Percentiles rank a stretch among this genome's conserved stretches.
Conservation (phyloP, 2,113 vertebrate genomes). For the Hydrochoerus hydrochaeris region DNA sequence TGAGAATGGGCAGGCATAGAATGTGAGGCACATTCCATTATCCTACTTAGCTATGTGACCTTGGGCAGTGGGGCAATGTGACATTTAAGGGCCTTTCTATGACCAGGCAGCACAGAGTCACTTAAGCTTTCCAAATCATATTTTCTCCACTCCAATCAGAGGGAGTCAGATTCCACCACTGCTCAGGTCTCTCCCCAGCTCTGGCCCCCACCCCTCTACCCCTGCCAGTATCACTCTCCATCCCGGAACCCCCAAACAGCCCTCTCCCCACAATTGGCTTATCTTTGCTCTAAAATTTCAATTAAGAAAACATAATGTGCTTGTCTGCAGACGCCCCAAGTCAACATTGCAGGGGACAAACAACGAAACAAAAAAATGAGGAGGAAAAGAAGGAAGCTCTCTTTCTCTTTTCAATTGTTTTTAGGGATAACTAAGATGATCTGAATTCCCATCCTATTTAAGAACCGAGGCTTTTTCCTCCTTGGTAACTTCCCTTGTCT, state of each 20-base stretch:
- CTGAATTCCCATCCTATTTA: background rate
- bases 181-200: background rate
- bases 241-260: background rate
- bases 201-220: background rate
- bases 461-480: background rate
- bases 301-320: background rate
- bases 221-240: background rate
- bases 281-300: background rate
- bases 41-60: slow-evolving; percentile 75
- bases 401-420: background rate
- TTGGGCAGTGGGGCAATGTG: slow-evolving; percentile 70
- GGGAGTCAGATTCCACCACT: background rate
- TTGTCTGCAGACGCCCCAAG: background rate
- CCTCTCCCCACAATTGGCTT: background rate
- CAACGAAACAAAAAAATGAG: background rate
- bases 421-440: background rate
- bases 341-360: background rate
- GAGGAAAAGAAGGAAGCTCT: background rate
- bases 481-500: background rate
- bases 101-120: background rate
- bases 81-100: slow-evolving; percentile 35
- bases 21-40: slow-evolving; percentile 29
- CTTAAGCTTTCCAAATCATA: background rate
- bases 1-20: slow-evolving; percentile 50
- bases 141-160: background rate